phyloP scores from a whole-genome alignment of 2,797 vertebrate genomes.

The Acomys russatus region DNA sequence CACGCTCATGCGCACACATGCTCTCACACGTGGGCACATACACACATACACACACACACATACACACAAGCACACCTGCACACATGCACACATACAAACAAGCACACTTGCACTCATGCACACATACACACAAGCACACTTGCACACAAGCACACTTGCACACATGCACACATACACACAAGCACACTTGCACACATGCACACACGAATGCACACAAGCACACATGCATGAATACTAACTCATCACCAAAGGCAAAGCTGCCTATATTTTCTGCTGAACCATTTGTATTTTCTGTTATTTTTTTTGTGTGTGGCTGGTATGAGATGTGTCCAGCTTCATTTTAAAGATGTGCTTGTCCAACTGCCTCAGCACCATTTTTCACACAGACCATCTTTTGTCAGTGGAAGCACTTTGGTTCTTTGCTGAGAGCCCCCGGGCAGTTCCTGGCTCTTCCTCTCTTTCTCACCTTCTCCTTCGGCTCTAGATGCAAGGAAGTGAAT shows the following conservation, averaged over 20 bases:
- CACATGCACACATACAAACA: neutral
- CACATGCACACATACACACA: neutral
- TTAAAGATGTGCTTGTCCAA: neutral
- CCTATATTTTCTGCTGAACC: neutral
- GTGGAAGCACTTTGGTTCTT: neutral
- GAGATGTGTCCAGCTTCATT: neutral
- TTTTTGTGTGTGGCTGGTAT: neutral
- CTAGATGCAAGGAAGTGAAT: accelerated
- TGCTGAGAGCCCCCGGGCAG: neutral
- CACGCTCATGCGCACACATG: neutral
- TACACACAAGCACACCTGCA: neutral
- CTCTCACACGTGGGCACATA: too few species aligned
- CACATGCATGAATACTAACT: too few species aligned
- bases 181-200: neutral
- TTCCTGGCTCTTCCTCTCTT: neutral
- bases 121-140: neutral
- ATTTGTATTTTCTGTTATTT: neutral
- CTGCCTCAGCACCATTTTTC: neutral
- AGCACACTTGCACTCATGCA: neutral
- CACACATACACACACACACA: neutral
- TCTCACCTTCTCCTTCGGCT: neutral
- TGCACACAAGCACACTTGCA: neutral
- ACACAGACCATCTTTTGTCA: neutral
- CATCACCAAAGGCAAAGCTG: neutral
- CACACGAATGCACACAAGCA: neutral